These are phyloP conservation scores for Pseudeuparius sepicola DNA, from an alignment of 2,888 invertebrate genomes.

Conservation along the genomic window DNA sequence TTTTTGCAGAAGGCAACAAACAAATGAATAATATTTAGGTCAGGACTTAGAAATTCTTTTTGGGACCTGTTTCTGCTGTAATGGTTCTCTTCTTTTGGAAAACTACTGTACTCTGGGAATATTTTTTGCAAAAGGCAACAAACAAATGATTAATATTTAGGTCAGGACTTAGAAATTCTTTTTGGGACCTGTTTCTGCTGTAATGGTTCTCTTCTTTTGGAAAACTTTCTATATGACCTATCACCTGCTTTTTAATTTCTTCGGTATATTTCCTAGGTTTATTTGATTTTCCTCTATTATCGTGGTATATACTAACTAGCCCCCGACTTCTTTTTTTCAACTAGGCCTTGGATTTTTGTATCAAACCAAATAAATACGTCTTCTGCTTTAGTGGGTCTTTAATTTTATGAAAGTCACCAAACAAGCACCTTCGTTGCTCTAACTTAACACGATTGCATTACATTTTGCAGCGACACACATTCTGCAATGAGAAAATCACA, in stretches of 20 bases:
- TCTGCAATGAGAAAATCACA: no score
- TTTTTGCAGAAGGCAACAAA: no score
- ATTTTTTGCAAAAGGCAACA: no score
- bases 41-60: no score
- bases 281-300: slow-evolving; percentile 3
- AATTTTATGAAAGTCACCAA: slow-evolving; percentile 3
- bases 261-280: neutral
- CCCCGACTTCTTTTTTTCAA: slow-evolving; percentile 1
- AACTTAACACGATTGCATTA: no score
- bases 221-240: slow-evolving; percentile 2
- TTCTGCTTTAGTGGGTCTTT: neutral
- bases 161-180: no score
- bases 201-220: slow-evolving; percentile 5
- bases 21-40: no score
- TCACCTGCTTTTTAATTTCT: slow-evolving; percentile 3
- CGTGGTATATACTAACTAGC: neutral
- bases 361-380: slow-evolving; percentile 4
- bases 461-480: no score
- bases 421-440: no score
- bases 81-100: slow-evolving; percentile 5
- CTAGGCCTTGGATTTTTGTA: slow-evolving; percentile 1
- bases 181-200: no score
- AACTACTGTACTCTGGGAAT: no score
- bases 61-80: slow-evolving; percentile 2
- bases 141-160: no score